Percentiles rank a stretch among this genome's conserved stretches.
phyloP scores from a whole-genome alignment of 1,140 invertebrate species.

The Bemisia tabaci region DNA sequence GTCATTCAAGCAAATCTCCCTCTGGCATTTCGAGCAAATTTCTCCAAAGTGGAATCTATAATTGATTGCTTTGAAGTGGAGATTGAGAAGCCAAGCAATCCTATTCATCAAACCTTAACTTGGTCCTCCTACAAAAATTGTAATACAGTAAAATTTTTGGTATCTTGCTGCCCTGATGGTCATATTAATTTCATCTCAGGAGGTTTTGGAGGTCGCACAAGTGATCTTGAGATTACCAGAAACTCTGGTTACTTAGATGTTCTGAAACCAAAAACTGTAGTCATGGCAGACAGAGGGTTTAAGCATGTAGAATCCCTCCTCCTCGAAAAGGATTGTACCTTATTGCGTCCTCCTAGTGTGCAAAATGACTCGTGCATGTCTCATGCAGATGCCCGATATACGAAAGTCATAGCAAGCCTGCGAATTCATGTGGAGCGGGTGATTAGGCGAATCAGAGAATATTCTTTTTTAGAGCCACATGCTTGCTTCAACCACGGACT shows the following conservation, averaged over 20 bases:
- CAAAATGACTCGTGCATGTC: constrained; percentile 15
- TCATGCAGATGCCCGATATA: constrained; percentile 26
- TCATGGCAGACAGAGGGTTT: constrained; percentile 31
- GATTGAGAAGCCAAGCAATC: constrained; percentile 14
- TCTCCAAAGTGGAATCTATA: constrained; percentile 6
- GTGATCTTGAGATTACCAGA: constrained; percentile 28
- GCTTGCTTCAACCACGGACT: constrained; percentile 23
- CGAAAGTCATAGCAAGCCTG: constrained; percentile 31
- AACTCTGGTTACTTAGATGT: constrained; percentile 24
- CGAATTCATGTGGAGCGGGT: constrained; percentile 31
- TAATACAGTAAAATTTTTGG: constrained; percentile 31
- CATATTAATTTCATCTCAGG: constrained; percentile 31
- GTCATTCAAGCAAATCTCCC: no score
- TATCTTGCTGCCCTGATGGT: constrained; percentile 30
- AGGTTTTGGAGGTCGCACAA: constrained; percentile 29
- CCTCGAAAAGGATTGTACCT: constrained; percentile 20
- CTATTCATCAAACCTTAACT: constrained; percentile 16
- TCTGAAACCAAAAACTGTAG: constrained; percentile 17
- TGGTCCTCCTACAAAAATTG: constrained; percentile 29
- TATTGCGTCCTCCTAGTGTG: constrained; percentile 32
- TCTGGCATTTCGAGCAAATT: no score
- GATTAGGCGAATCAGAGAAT: constrained; percentile 29
- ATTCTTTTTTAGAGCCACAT: constrained; percentile 29
- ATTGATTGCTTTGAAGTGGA: constrained; percentile 12
- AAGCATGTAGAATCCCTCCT: constrained; percentile 27